A percentile compares a stretch with the other conserved stretches of the same genome.
Evolutionary conservation across 1,140 invertebrate genomes (phyloP).

Genomic region (Teleogryllus occipitalis): DNA sequence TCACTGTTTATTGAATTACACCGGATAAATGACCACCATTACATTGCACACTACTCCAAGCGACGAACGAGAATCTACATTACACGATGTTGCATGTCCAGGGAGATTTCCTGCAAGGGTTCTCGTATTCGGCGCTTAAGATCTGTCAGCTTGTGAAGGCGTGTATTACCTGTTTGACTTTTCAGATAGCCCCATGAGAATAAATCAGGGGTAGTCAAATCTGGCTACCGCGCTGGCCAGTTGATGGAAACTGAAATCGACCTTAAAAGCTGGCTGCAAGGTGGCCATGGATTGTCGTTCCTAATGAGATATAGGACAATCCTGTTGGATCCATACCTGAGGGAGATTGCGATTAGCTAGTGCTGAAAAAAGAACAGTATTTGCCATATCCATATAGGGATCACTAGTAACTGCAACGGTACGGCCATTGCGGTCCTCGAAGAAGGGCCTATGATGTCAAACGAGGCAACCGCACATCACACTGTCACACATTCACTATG

Average conservation of each 20-base stretch:
- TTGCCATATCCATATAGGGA: not conserved
- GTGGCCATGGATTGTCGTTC: not conserved
- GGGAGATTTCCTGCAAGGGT: not conserved
- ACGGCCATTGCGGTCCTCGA: conserved; percentile 1
- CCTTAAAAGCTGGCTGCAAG: not conserved
- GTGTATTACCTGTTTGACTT: not conserved
- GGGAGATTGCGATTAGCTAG: not conserved
- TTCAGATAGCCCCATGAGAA: too few species aligned
- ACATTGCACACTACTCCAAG: not conserved
- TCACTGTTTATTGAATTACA: not conserved
- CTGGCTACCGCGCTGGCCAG: not conserved
- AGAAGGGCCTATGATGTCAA: too few species aligned
- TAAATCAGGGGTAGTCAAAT: too few species aligned
- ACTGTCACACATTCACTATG: conserved; percentile 1
- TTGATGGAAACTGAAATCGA: not conserved
- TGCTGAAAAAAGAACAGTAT: not conserved
- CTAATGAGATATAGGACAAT: not conserved
- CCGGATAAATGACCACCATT: too few species aligned
- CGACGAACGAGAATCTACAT: not conserved
- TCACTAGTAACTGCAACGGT: not conserved
- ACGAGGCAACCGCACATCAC: not conserved
- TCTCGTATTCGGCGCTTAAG: not conserved
- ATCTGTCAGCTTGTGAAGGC: not conserved
- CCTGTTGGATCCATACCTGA: not conserved
- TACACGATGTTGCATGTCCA: not conserved